Percentiles rank a stretch among this genome's conserved stretches.
These are phyloP conservation scores for Rallus limicola DNA, from an alignment of 2,113 vertebrate species.

Conservation along the genomic window DNA sequence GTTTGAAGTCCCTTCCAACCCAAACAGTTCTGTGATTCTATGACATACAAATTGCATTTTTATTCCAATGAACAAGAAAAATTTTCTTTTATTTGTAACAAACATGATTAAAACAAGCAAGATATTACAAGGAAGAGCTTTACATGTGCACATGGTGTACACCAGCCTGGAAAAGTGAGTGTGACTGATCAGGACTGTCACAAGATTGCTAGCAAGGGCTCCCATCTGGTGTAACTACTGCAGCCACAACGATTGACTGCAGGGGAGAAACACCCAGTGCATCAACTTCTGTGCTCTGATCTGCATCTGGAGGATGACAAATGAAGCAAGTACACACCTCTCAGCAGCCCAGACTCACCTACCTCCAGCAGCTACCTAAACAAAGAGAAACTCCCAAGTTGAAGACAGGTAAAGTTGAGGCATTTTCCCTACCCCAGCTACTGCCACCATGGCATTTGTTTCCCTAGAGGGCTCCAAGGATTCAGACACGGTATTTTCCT, in stretches of 20 bases:
- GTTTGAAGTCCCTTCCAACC: no score
- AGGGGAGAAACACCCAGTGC: not conserved
- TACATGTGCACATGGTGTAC: fast-evolving
- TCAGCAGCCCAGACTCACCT: not conserved
- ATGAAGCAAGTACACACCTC: not conserved
- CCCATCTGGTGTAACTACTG: not conserved
- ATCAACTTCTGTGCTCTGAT: not conserved
- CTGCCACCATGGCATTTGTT: not conserved
- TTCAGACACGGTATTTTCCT: not conserved
- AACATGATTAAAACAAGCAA: not conserved
- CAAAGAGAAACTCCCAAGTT: not conserved
- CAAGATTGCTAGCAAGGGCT: not conserved
- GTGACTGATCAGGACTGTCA: not conserved
- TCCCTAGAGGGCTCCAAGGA: not conserved
- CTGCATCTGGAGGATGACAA: not conserved
- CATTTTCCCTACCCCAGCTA: not conserved
- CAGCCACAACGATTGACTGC: not conserved
- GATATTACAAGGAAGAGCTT: not conserved
- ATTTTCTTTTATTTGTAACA: not conserved
- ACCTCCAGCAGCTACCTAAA: not conserved
- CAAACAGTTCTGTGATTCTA: no score
- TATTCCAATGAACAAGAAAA: not conserved
- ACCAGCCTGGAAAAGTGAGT: not conserved
- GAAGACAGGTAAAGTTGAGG: not conserved
- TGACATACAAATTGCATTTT: not conserved